Conservation (phyloP, 2,797 vertebrate species). For the Hydrophis major region DNA sequence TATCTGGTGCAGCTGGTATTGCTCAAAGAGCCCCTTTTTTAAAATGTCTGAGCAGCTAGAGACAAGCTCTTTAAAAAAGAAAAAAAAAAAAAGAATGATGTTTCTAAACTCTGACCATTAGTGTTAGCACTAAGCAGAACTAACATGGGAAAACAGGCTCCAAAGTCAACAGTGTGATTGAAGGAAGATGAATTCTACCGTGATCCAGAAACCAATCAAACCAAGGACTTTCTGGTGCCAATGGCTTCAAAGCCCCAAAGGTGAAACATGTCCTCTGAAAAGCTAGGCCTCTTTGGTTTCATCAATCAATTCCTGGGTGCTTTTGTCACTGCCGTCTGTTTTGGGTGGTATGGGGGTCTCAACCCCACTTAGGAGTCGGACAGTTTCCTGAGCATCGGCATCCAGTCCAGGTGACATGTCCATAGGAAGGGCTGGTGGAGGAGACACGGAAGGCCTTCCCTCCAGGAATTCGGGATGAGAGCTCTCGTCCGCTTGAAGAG, state of each 20-base stretch:
- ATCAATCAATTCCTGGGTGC: slow-evolving; percentile 23
- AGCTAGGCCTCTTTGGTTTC: background rate
- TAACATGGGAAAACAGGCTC: too few species aligned
- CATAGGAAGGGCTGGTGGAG: slow-evolving; percentile 53
- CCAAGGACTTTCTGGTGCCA: slow-evolving; percentile 35
- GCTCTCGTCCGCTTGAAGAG: background rate
- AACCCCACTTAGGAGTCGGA: background rate
- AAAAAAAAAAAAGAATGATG: background rate
- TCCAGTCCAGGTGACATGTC: slow-evolving; percentile 38
- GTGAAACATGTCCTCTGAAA: slow-evolving; percentile 5
- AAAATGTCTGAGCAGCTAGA: background rate
- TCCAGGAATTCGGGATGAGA: slow-evolving; percentile 18
- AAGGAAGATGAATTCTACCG: background rate
- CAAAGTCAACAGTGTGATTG: background rate
- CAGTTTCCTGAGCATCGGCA: slow-evolving; percentile 4
- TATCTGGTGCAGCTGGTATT: background rate
- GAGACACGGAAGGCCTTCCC: slow-evolving; percentile 12
- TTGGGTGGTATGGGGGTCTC: background rate
- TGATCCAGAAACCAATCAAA: background rate
- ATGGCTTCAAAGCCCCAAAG: slow-evolving; percentile 19
- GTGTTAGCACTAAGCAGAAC: background rate
- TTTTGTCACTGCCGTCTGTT: background rate
- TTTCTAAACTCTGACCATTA: background rate
- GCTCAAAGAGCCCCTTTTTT: background rate
- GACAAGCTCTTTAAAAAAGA: background rate